Percentiles rank a stretch among this genome's conserved stretches.
Evolutionary conservation across 2,797 vertebrate genomes (phyloP).

Genomic region (Schizopygopsis pylzovi): DNA sequence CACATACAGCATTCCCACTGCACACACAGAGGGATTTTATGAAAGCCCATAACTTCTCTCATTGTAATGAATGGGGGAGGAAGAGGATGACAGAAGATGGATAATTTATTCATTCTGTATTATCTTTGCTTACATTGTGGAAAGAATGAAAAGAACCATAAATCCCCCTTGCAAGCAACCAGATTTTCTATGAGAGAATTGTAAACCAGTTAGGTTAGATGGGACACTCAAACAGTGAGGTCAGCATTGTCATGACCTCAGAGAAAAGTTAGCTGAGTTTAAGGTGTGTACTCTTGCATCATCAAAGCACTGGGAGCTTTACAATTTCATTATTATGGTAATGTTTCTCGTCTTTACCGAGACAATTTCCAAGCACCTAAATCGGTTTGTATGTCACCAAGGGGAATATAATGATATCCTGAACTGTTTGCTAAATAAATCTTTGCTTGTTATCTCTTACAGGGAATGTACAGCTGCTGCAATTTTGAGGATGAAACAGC

Average conservation of each 20-base stretch:
- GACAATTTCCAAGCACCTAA: constrained; percentile 40
- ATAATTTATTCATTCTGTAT: constrained; percentile 34
- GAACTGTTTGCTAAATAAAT: constrained; percentile 43
- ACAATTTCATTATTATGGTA: constrained; percentile 48
- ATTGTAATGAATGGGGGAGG: constrained; percentile 13
- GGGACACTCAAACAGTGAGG: constrained; percentile 25
- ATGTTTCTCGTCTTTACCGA: constrained; percentile 40
- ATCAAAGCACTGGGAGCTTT: constrained; percentile 44
- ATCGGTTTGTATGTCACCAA: constrained; percentile 34
- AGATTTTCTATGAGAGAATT: constrained; percentile 16
- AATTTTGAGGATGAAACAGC: constrained; percentile 85
- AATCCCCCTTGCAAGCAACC: constrained; percentile 21
- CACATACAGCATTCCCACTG: constrained; percentile 9
- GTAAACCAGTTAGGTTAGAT: constrained; percentile 25
- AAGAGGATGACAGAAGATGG: constrained; percentile 27
- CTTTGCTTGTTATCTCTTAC: constrained; percentile 44
- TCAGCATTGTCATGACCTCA: constrained; percentile 26
- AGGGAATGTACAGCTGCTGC: constrained; percentile 97
- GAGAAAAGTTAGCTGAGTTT: constrained; percentile 40
- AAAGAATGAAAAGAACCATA: constrained; percentile 33
- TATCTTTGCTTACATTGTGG: constrained; percentile 29
- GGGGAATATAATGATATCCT: constrained; percentile 30
- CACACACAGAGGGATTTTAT: constrained; percentile 37
- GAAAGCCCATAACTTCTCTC: constrained; percentile 29
- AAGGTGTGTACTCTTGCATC: constrained; percentile 40